Conservation (phyloP, 2,888 invertebrate species). For the Girardia tigrina region DNA sequence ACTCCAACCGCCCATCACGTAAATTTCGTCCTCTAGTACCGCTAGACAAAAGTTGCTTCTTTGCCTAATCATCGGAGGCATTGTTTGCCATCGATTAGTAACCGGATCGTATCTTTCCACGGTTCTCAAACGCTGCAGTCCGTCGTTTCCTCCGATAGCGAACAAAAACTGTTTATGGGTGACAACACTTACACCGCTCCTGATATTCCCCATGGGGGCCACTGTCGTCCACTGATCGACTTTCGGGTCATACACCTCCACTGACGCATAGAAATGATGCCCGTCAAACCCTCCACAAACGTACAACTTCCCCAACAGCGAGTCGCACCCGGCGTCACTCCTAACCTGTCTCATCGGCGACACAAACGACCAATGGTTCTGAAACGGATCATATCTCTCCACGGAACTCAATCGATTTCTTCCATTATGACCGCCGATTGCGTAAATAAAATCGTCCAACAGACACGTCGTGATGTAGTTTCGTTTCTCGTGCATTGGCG, state of each 20-base stretch:
- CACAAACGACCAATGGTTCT: constrained; percentile 33
- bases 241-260: constrained; percentile 33
- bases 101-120: constrained; percentile 36
- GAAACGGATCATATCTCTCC: constrained; percentile 29
- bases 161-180: constrained; percentile 29
- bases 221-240: constrained; percentile 35
- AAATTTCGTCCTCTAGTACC: constrained; percentile 30
- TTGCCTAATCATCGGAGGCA: constrained; percentile 32
- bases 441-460: constrained; percentile 46
- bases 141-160: constrained; percentile 35
- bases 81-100: constrained; percentile 25
- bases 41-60: constrained; percentile 34
- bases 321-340: constrained; percentile 31
- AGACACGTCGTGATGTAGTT: constrained; percentile 58
- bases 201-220: constrained; percentile 17
- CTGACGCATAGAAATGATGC: constrained; percentile 31
- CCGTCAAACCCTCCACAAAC: constrained; percentile 37
- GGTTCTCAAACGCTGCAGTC: constrained; percentile 27
- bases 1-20: constrained; percentile 35
- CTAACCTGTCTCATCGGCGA: constrained; percentile 31
- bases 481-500: constrained; percentile 51
- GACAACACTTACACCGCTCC: constrained; percentile 34
- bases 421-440: constrained; percentile 41
- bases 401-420: constrained; percentile 26
- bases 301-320: constrained; percentile 24